Conservation (phyloP, 2,113 vertebrate genomes). For the Turdus rufiventris region DNA sequence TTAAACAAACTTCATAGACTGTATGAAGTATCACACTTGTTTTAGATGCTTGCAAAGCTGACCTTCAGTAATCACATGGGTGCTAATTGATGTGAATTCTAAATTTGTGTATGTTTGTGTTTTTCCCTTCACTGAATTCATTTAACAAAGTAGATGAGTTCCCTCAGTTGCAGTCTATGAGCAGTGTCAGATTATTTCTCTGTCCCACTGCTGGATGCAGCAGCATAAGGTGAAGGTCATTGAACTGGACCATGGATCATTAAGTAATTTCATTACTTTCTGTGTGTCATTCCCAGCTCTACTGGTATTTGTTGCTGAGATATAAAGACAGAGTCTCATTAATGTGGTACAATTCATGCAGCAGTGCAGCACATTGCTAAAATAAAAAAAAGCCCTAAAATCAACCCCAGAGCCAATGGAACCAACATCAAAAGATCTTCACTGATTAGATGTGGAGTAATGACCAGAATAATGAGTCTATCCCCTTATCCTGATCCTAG, state of each 20-base stretch:
- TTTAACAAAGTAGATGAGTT: not conserved
- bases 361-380: not conserved
- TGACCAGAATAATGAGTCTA: slow-evolving; percentile 1
- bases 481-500: not conserved
- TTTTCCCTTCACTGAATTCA: not conserved
- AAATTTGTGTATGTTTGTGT: not conserved
- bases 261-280: not conserved
- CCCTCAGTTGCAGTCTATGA: not conserved
- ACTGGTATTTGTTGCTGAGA: not conserved
- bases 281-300: not conserved
- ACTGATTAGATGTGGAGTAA: not conserved
- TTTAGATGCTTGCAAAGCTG: not conserved
- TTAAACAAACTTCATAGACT: not conserved
- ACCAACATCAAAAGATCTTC: not conserved
- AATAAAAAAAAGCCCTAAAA: not conserved
- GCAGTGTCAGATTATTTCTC: not conserved
- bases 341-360: not conserved
- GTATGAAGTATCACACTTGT: not conserved
- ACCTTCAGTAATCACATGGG: not conserved
- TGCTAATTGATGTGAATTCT: not conserved
- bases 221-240: not conserved
- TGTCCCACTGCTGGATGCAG: not conserved
- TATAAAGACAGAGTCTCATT: not conserved
- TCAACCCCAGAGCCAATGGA: not conserved
- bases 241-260: not conserved